A percentile compares a stretch with the other conserved stretches of the same genome.
Conservation (phyloP, 2,797 vertebrate genomes). For the Propithecus perrieri region DNA sequence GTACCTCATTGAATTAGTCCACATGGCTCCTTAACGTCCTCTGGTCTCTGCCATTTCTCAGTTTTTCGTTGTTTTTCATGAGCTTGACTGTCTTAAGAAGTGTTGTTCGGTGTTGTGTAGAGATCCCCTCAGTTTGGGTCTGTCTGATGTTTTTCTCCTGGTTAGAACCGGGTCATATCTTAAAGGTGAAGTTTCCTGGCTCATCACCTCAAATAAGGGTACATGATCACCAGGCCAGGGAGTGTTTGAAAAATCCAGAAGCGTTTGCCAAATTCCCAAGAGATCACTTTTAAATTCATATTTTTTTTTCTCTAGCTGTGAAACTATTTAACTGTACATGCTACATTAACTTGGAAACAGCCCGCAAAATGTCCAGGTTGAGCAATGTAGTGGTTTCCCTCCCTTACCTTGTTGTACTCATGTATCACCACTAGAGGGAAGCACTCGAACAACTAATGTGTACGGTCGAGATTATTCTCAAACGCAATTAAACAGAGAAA, state of each 20-base stretch:
- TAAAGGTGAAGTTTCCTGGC: background rate
- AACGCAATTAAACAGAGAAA: background rate
- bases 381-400: accelerated
- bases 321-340: background rate
- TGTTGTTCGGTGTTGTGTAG: background rate
- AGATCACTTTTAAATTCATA: background rate
- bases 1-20: accelerated
- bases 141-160: background rate
- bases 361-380: background rate
- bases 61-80: background rate
- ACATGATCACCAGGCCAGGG: background rate
- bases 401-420: background rate
- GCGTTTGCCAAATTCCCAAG: background rate
- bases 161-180: accelerated
- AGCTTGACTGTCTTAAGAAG: background rate
- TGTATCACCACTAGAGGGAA: conserved; percentile 22
- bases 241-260: background rate
- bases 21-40: accelerated
- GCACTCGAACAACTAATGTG: background rate
- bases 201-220: background rate
- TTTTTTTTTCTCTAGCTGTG: background rate
- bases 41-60: background rate
- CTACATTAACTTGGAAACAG: background rate
- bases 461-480: accelerated
- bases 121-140: background rate